Evolutionary conservation across 2,113 vertebrate genomes (phyloP), one percentile per base, ranked within the genome.

Genomic region (Poicephalus meyeri): DNA sequence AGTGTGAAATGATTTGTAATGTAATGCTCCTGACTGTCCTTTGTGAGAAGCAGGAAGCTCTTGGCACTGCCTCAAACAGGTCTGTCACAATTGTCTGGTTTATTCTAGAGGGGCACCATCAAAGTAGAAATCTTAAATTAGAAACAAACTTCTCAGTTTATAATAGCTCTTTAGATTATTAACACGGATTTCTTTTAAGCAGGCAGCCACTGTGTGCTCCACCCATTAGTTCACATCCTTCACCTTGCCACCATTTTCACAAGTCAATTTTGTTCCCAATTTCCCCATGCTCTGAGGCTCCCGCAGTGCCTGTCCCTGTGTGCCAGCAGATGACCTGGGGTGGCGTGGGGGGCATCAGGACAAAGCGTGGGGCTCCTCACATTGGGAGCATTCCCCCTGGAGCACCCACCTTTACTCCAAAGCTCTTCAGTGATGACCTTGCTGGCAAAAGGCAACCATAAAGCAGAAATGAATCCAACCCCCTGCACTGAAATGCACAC

Each of bases 1-100:
- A 86, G 96, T 44, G 93, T 85, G 85, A 89, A 97, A 92, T 83
- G 60, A 86, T 77, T 86, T 93, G 74, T 77, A 74, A 90, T 58
- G 31, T 61, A 23, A 63, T 50, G 84, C 86, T 76, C 88, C 80
- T 4, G 68, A 50, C 33, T 39, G 93, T 82, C 91, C 92, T 65
- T 91, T 80, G 74, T 56, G 69, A 94, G 72, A 94, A 89, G 70
- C 81, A 77, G 82, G 94, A 86, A 93, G 69, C 65, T 93, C 28
- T 21, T 70, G 77, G 79, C 56, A 41, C 73, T 41, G 74, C 92
- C 89, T 84, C 86, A 90, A 64, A 80, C 60, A 24, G 17, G 49
- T 84, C 76, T 93, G 80, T 78, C 93, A 64, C 79, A 70, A 46
- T 49, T 39, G 56, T 60, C 73, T 80, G 46, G 28, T 77, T 65